Evolutionary conservation across 2,888 invertebrate species (phyloP).

Genomic region (Trachelus iudaicus): DNA sequence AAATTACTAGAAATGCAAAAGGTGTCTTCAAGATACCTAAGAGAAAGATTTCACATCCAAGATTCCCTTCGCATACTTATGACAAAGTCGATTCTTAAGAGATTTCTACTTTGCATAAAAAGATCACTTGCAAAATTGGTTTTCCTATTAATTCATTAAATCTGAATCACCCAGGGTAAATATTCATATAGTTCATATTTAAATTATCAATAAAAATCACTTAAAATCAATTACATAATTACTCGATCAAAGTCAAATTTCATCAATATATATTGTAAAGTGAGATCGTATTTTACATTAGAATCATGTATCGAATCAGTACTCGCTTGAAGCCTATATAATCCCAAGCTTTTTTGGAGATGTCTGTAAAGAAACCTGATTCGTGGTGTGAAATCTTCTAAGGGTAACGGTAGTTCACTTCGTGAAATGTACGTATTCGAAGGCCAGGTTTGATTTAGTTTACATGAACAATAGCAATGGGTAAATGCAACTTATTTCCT

Average conservation of each 20-base stretch:
- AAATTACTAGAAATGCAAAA: slow-evolving; percentile 36
- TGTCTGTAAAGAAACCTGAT: neutral
- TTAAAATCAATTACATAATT: neutral
- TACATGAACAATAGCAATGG: slow-evolving; percentile 15
- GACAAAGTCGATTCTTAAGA: neutral
- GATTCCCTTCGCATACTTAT: neutral
- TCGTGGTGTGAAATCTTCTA: slow-evolving; percentile 14
- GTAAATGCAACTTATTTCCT: slow-evolving; percentile 47
- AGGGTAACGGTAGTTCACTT: neutral
- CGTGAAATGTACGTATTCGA: slow-evolving; percentile 3
- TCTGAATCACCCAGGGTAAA: neutral
- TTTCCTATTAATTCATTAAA: neutral
- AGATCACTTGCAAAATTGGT: neutral
- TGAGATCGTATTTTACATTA: neutral
- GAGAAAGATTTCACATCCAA: neutral
- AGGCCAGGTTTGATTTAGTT: slow-evolving; percentile 18
- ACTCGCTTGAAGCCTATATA: neutral
- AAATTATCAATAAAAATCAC: neutral
- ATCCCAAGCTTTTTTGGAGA: neutral
- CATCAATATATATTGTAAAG: neutral
- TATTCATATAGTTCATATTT: neutral
- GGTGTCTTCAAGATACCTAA: neutral
- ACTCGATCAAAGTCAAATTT: neutral
- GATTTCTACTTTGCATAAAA: neutral
- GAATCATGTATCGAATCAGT: neutral